A percentile compares a stretch with the other conserved stretches of the same genome.
These are phyloP conservation scores for Poicephalus gulielmi DNA, from an alignment of 2,113 vertebrate genomes.

Conservation along the genomic window DNA sequence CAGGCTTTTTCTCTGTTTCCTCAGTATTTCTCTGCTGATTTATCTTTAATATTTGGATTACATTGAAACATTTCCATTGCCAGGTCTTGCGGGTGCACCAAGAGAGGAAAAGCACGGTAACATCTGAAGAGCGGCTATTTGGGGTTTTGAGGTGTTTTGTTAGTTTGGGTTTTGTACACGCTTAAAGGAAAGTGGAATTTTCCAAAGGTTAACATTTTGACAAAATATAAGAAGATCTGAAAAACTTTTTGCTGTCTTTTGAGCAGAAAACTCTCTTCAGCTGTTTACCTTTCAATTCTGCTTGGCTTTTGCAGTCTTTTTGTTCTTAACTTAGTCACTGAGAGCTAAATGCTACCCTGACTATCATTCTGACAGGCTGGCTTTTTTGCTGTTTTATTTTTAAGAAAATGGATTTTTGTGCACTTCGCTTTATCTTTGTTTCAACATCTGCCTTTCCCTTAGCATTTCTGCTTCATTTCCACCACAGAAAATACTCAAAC, in stretches of 20 bases:
- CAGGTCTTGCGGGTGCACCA: background rate
- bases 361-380: constrained; percentile 48
- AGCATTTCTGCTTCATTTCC: background rate
- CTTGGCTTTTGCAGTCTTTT: background rate
- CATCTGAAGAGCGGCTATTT: background rate
- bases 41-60: background rate
- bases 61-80: background rate
- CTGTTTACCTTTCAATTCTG: constrained; percentile 21
- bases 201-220: background rate
- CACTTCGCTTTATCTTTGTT: constrained; percentile 24
- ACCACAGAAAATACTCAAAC: background rate
- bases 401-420: background rate
- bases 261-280: background rate
- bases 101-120: background rate
- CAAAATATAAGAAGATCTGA: background rate
- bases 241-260: background rate
- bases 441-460: background rate
- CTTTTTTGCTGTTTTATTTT: constrained; percentile 3
- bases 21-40: background rate
- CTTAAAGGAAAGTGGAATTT: background rate
- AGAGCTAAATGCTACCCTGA: constrained; percentile 38
- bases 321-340: constrained; percentile 22
- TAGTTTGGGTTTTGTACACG: background rate
- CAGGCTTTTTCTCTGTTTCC: background rate
- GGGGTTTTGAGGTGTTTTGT: background rate